Percentiles rank a stretch among this genome's conserved stretches.
These are phyloP conservation scores for Omphaloscelis lunosa DNA, from an alignment of 2,888 invertebrate genomes.

Conservation along the genomic window DNA sequence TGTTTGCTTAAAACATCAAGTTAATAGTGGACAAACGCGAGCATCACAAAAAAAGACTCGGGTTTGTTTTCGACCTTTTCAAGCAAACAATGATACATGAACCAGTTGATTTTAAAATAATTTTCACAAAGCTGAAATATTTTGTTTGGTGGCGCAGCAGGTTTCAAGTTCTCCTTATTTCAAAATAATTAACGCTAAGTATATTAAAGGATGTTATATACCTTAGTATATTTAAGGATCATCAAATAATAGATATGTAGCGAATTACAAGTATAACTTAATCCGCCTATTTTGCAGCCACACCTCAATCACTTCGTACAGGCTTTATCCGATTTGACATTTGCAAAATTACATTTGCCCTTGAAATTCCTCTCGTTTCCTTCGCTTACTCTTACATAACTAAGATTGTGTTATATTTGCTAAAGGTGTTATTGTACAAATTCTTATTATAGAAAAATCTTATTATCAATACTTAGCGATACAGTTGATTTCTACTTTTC, in stretches of 20 bases:
- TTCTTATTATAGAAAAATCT: background rate
- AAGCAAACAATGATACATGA: background rate
- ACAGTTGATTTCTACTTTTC: background rate
- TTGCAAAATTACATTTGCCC: constrained; percentile 62
- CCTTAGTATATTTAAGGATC: no score
- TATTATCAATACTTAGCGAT: constrained; percentile 1
- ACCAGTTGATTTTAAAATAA: background rate
- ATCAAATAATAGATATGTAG: no score
- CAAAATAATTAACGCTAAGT: no score
- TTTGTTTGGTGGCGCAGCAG: no score
- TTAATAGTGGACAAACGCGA: no score
- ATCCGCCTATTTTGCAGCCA: constrained; percentile 31
- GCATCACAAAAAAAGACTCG: no score
- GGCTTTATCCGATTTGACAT: constrained; percentile 67
- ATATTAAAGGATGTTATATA: no score
- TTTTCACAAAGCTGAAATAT: no score
- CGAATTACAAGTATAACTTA: background rate
- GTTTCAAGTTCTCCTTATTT: no score
- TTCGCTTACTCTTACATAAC: constrained; percentile 18
- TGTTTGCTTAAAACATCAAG: no score
- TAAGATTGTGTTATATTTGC: constrained; percentile 36
- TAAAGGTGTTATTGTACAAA: constrained; percentile 7
- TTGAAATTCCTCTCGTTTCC: constrained; percentile 53
- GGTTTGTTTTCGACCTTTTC: no score
- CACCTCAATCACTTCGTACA: constrained; percentile 58